Conservation (phyloP, 1,140 invertebrate species). For the Dendroctonus ponderosae region DNA sequence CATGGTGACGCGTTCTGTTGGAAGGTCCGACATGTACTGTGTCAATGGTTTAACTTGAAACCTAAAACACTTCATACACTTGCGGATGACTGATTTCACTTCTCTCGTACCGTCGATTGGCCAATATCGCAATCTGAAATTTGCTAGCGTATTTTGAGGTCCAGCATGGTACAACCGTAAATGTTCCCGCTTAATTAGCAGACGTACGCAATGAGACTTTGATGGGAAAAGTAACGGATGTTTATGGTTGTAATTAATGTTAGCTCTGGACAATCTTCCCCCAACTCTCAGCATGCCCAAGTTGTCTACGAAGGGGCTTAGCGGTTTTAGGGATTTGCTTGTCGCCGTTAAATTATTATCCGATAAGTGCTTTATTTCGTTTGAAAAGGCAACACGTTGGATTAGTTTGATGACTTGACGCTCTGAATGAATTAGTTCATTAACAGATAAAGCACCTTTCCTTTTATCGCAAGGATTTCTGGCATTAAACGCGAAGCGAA, state of each 20-base stretch:
- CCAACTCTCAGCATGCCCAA: conserved; percentile 48
- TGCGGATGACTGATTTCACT: conserved; percentile 8
- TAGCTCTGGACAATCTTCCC: conserved; percentile 38
- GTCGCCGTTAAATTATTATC: background rate
- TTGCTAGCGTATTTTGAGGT: conserved; percentile 10
- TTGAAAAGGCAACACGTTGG: no score
- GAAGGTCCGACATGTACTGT: conserved; percentile 22
- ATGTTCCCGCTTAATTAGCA: conserved; percentile 33
- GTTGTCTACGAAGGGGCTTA: conserved; percentile 49
- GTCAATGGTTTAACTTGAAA: background rate
- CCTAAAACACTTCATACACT: conserved; percentile 22
- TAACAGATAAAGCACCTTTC: no score
- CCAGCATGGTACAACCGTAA: conserved; percentile 23
- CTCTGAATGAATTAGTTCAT: no score
- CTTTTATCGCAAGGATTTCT: no score
- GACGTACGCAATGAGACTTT: conserved; percentile 17
- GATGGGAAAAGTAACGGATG: conserved; percentile 34
- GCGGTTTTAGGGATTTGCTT: conserved; percentile 27
- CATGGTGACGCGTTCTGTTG: conserved; percentile 5
- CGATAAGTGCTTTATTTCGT: background rate
- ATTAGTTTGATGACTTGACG: no score
- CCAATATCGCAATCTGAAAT: conserved; percentile 11
- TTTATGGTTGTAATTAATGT: conserved; percentile 31
- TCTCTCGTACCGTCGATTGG: background rate
- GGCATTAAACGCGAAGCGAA: no score